Conservation (phyloP, 2,888 invertebrate genomes). For the Nematopogon swammerdamellus region DNA sequence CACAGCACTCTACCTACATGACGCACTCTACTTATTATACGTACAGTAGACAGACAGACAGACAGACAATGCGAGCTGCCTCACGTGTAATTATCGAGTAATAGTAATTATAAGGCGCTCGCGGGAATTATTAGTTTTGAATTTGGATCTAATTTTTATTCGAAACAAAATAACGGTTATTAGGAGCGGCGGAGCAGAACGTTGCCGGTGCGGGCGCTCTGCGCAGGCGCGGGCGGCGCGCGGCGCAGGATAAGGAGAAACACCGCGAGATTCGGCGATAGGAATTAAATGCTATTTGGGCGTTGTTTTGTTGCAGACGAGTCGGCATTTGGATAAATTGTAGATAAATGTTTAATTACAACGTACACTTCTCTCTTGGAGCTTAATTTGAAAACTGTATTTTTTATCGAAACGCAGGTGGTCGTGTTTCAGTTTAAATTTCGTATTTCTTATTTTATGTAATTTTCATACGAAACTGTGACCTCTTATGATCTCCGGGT, state of each 20-base stretch:
- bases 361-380: too few relatives aligned
- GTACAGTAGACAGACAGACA: neutral
- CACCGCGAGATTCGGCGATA: neutral
- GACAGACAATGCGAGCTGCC: neutral
- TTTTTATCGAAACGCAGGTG: too few relatives aligned
- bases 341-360: neutral
- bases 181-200: neutral
- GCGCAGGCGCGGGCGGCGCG: neutral
- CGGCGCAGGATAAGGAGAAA: neutral
- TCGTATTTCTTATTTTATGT: too few relatives aligned
- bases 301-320: neutral
- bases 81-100: slow-evolving; percentile 5
- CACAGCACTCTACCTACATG: too few relatives aligned
- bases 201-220: neutral
- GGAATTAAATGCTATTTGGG: neutral
- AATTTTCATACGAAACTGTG: too few relatives aligned
- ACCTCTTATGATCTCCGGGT: too few relatives aligned
- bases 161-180: neutral
- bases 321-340: neutral
- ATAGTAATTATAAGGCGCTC: slow-evolving; percentile 4
- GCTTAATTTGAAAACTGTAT: too few relatives aligned
- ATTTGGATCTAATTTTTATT: neutral
- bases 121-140: neutral
- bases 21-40: too few relatives aligned
- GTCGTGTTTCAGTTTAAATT: too few relatives aligned